phyloP scores from a whole-genome alignment of 2,113 vertebrate species.

The Chlorodrepanis virens region DNA sequence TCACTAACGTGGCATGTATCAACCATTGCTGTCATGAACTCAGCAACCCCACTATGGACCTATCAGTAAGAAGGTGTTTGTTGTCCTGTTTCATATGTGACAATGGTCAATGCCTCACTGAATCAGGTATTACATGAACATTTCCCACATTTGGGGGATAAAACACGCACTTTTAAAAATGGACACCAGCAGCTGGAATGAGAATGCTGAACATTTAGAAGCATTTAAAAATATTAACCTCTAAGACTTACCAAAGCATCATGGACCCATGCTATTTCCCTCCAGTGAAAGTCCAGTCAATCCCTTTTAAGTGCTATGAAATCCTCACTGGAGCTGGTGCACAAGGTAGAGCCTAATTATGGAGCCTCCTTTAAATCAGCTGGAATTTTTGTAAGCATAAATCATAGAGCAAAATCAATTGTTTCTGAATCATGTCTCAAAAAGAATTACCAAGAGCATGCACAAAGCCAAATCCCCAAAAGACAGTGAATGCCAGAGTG shows the following conservation, averaged over 20 bases:
- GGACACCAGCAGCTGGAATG: neutral
- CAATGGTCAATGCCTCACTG: neutral
- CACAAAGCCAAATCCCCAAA: neutral
- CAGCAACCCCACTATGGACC: neutral
- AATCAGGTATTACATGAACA: neutral
- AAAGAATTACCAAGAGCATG: neutral
- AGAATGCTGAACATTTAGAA: neutral
- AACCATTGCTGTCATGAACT: neutral
- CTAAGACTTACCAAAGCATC: neutral
- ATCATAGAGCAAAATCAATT: neutral
- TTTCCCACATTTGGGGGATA: neutral
- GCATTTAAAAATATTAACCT: neutral
- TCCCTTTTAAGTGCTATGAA: neutral
- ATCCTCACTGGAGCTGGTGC: neutral
- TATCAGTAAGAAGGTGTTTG: neutral
- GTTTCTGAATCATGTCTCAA: neutral
- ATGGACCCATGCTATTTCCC: neutral
- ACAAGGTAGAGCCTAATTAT: neutral
- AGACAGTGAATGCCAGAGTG: neutral
- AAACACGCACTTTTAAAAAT: neutral
- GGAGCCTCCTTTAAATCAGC: neutral
- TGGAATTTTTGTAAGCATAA: neutral
- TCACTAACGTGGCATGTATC: accelerated
- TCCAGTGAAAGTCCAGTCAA: neutral
- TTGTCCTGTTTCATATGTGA: neutral